These are phyloP conservation scores for Lordiphosa stackelbergi DNA, from an alignment of 1,140 invertebrate genomes.

Conservation along the genomic window DNA sequence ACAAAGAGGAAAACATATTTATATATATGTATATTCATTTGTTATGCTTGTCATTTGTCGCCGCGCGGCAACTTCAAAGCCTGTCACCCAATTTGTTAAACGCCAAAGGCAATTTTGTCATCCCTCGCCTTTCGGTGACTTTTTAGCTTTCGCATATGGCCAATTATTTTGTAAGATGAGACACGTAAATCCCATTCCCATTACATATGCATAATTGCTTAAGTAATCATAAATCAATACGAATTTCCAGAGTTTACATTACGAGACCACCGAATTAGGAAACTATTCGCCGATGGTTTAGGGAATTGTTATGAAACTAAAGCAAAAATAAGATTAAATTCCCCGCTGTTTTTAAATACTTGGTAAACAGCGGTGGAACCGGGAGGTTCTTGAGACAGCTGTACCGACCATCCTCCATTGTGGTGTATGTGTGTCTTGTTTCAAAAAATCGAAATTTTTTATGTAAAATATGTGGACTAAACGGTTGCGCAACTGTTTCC, in stretches of 20 bases:
- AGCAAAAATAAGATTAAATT: too few relatives aligned
- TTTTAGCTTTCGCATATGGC: constrained; percentile 62
- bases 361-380: too few relatives aligned
- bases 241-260: background rate
- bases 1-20: constrained; percentile 32
- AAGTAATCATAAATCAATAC: background rate
- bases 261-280: too few relatives aligned
- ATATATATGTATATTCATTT: constrained; percentile 65
- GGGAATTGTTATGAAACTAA: too few relatives aligned
- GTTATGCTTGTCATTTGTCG: constrained; percentile 76
- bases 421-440: too few relatives aligned
- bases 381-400: too few relatives aligned
- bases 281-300: too few relatives aligned
- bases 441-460: too few relatives aligned
- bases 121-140: constrained; percentile 17
- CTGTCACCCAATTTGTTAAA: constrained; percentile 73
- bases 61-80: constrained; percentile 68
- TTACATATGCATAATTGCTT: constrained; percentile 3
- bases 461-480: too few relatives aligned
- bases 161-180: constrained; percentile 45
- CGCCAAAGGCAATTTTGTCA: constrained; percentile 59
- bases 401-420: too few relatives aligned
- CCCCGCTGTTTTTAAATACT: too few relatives aligned
- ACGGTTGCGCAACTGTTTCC: too few relatives aligned
- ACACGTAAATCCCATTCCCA: constrained; percentile 3